These are phyloP conservation scores for Hedychridium roseum DNA, from an alignment of 2,888 invertebrate species.

Conservation along the genomic window DNA sequence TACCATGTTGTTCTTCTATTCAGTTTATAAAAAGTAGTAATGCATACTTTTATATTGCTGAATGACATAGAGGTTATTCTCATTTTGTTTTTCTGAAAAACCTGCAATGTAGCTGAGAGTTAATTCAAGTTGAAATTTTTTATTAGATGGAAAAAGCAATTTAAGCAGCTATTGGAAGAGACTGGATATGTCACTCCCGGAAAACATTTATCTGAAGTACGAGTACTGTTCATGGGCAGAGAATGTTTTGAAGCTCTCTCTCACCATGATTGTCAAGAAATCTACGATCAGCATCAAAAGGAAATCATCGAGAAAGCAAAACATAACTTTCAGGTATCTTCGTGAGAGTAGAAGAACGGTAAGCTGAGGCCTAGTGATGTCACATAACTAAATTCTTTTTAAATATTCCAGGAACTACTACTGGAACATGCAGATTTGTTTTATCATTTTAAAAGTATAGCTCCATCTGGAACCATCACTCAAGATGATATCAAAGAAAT, in stretches of 20 bases:
- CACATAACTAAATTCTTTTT: background rate
- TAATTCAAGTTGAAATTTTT: slow-evolving; percentile 1
- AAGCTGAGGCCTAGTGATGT: background rate
- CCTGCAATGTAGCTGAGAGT: too few relatives aligned
- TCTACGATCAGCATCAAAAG: slow-evolving; percentile 93
- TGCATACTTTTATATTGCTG: background rate
- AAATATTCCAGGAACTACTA: slow-evolving; percentile 75
- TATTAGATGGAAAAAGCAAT: slow-evolving; percentile 89
- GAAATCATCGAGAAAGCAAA: slow-evolving; percentile 89
- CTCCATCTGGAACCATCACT: slow-evolving; percentile 88
- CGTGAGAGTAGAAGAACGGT: slow-evolving; percentile 15
- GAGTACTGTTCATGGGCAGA: slow-evolving; percentile 90
- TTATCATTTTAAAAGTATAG: slow-evolving; percentile 90
- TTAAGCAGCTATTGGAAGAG: slow-evolving; percentile 90
- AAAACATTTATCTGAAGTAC: slow-evolving; percentile 89
- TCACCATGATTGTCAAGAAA: slow-evolving; percentile 88
- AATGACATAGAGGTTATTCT: background rate
- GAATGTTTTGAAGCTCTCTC: slow-evolving; percentile 93
- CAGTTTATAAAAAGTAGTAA: too few relatives aligned
- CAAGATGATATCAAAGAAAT: slow-evolving; percentile 95
- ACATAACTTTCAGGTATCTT: slow-evolving; percentile 87
- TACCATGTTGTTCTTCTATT: background rate
- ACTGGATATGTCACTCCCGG: slow-evolving; percentile 95
- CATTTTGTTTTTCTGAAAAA: background rate
- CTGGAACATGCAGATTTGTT: slow-evolving; percentile 93